Evolutionary conservation across 2,113 vertebrate species (phyloP).

Genomic region (Atractosteus spatula): DNA sequence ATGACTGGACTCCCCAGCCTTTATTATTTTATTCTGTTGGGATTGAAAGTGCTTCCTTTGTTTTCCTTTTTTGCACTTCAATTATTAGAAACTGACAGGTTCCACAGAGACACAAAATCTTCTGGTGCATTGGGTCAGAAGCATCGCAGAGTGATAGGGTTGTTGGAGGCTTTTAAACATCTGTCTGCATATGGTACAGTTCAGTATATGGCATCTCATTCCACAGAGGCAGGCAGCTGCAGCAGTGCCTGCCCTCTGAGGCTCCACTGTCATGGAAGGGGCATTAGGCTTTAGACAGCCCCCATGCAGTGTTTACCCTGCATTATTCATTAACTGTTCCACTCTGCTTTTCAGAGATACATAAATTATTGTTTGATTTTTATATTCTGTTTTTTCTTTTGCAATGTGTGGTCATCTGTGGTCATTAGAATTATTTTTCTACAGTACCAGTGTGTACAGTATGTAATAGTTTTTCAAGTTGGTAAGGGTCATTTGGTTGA

Average conservation of each 20-base stretch:
- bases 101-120: neutral
- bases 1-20: neutral
- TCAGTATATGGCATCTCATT: neutral
- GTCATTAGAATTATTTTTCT: neutral
- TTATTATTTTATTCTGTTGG: neutral
- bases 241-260: constrained; percentile 21
- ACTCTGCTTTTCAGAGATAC: neutral
- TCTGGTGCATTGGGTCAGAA: neutral
- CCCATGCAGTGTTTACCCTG: constrained; percentile 1
- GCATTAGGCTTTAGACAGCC: constrained; percentile 3
- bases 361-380: neutral
- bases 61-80: neutral
- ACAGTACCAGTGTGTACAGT: too few species aligned
- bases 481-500: too few species aligned
- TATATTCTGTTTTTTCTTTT: constrained; percentile 9
- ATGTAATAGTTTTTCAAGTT: too few species aligned
- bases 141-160: neutral
- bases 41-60: neutral
- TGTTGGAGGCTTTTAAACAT: neutral
- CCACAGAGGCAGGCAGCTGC: constrained; percentile 23
- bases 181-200: constrained; percentile 2
- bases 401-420: neutral
- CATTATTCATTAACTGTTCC: constrained; percentile 14
- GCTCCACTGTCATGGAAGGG: constrained; percentile 1
- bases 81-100: neutral